Evolutionary conservation across 2,888 invertebrate species (phyloP).

Genomic region (Malthinus flaveolus): DNA sequence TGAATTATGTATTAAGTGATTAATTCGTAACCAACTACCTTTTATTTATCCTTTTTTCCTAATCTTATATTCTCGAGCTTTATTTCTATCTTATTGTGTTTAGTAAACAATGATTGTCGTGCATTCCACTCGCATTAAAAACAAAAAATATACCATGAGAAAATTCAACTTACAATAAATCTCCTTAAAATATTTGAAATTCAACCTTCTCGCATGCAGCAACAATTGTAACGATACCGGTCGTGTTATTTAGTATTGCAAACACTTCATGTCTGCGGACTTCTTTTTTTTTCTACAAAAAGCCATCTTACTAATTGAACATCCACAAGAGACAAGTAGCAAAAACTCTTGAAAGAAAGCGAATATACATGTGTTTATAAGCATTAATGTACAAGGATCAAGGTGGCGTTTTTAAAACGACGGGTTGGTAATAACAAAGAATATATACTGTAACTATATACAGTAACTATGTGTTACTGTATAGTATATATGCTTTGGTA

Average conservation of each 20-base stretch:
- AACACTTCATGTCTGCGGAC: background rate
- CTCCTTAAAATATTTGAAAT: no score
- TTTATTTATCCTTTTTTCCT: slow-evolving; percentile 12
- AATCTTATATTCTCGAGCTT: slow-evolving; percentile 7
- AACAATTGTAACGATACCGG: background rate
- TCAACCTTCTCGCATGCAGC: background rate
- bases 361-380: slow-evolving; percentile 47
- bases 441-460: no score
- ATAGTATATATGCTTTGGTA: no score
- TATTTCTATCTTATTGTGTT: slow-evolving; percentile 17
- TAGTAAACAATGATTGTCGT: slow-evolving; percentile 19
- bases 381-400: slow-evolving; percentile 41
- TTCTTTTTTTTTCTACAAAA: background rate
- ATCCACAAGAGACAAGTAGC: slow-evolving; percentile 36
- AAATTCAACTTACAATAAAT: background rate
- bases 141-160: slow-evolving; percentile 7
- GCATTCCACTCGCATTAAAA: slow-evolving; percentile 13
- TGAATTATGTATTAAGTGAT: slow-evolving; percentile 32
- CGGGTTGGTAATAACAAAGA: slow-evolving; percentile 34
- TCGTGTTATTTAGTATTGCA: no score
- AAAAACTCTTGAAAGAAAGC: slow-evolving; percentile 44
- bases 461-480: no score
- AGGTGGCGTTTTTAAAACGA: slow-evolving; percentile 46
- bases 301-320: slow-evolving; percentile 40
- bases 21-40: slow-evolving; percentile 22